Base-by-base conservation (phyloP, 2,888 invertebrate species). In the Blastobasis lacticolella region DNA sequence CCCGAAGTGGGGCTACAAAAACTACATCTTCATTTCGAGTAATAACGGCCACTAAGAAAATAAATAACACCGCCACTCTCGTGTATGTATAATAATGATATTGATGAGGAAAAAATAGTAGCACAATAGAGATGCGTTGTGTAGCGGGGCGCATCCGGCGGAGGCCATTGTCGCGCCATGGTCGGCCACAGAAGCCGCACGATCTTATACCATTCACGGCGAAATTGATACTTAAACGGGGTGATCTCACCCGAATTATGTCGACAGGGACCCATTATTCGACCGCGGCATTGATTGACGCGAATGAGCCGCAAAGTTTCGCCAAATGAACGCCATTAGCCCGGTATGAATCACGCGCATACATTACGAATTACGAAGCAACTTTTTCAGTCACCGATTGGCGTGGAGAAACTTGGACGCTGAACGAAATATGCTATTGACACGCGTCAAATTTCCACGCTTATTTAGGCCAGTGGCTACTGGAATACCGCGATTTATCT, bases 11-110 rank as follows among this genome's bases (percentile, higher is more conserved):
- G 59, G 62, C 61, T 64, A 68, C 71, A 83, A 81, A 82, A 85
- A 84, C 71, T 70, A 75, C 78, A 71, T 71, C 75, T 78, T 79
- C 80, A 82, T 76, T 74, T 73, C 66, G 61, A 69, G 74, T 73
- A 73, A 78, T 82, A 80, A 79, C 73, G 77, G 67, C 69, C 68
- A 69, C 71, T 73, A 72, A 68, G 71, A 78, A 78, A 78, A 78
- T 79, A 78, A 78, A 78, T 80, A 77, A 72, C 73, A 71, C 73
- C 69, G 74, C 58, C 61, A 62, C 73, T 76, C 81, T 78, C 70
- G 76, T 78, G 74, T 71, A 67, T 69, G 63, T 71, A 66, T 64
- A 68, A 67, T 79, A 76, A 81, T 80, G 73, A 46, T 36, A 44
- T 49, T 50, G 46, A 52, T 44, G 49, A 45, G 48, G 37, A 48